Base-by-base conservation (phyloP, 2,797 vertebrate species). In the Cossypha niveicapilla region DNA sequence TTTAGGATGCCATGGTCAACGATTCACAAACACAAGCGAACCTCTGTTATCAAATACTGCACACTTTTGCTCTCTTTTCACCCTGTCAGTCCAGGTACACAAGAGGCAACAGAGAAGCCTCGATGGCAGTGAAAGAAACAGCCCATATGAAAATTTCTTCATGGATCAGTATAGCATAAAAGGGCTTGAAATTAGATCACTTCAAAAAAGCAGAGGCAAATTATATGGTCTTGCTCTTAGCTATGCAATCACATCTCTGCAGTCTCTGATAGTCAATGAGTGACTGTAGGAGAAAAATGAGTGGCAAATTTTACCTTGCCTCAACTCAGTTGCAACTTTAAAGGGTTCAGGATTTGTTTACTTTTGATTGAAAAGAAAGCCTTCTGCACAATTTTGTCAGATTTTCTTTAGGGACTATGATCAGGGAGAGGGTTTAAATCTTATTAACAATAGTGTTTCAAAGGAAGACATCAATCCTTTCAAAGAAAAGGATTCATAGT, bases 241-340 rank as follows among this genome's bases (percentile, higher is more conserved):
- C 73, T 92, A 60, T 35, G 18, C 18, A 88, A 83, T 62, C 76
- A 83, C 1, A 11, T 32, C 57, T 80, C 82, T 86, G 61, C 57
- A 78, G 70, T 78, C 30, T 66, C 74, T 60, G 51, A 8, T 90
- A 85, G 44, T 42, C 62, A 44, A 67, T 63, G 48, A 72, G 63
- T 47, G 37, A 93, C 56, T 45, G 74, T 11, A 81, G 48, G 18
- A 82, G 27, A 82, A 87, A 90, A 92, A 76, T 3, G 2, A 90
- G 61, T 32, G 18, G 65, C 27, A 68, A 91, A 75, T 94, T 90
- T 88, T 62, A 66, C 23, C n/a, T 86, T 24, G 45, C 21, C 34
- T 91, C 54, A 74, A 86, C 74, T 95, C 84, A 79, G 74, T 78
- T 93, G 66, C 74, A 82, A 27, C 42, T 89, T 91, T 91, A 79